These are phyloP conservation scores for Fragum fragum DNA, from an alignment of 2,888 invertebrate species.

Conservation along the genomic window DNA sequence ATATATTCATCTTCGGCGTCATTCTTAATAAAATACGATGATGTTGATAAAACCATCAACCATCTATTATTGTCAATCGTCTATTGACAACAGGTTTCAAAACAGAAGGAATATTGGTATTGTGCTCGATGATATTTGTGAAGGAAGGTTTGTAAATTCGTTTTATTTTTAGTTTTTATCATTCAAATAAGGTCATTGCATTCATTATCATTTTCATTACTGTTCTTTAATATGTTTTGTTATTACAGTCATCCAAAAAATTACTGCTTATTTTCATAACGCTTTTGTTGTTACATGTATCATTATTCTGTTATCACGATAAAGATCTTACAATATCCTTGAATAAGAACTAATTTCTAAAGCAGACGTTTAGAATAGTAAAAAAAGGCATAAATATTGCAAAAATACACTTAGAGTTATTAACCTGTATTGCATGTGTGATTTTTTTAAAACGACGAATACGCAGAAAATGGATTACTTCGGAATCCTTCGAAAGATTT, in stretches of 20 bases:
- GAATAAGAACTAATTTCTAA: too few relatives aligned
- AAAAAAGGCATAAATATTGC: too few relatives aligned
- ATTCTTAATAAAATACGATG: too few relatives aligned
- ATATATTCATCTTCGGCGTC: too few relatives aligned
- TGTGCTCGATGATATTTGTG: constrained; percentile 13
- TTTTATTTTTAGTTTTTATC: too few relatives aligned
- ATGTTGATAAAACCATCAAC: background rate
- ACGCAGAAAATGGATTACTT: background rate
- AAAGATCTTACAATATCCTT: too few relatives aligned
- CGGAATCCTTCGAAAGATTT: background rate
- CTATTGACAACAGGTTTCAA: background rate
- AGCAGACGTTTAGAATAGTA: too few relatives aligned
- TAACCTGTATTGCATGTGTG: background rate
- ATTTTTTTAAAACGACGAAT: background rate
- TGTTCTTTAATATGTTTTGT: background rate
- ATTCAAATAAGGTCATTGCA: background rate
- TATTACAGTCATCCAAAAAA: too few relatives aligned
- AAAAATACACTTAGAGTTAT: too few relatives aligned
- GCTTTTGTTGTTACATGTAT: too few relatives aligned
- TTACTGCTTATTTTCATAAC: background rate
- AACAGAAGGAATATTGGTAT: background rate
- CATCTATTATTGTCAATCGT: background rate
- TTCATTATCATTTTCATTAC: background rate
- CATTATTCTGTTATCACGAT: too few relatives aligned
- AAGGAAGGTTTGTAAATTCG: background rate